Evolutionary conservation across 2,113 vertebrate genomes (phyloP).

Genomic region (Thunnus maccoyii): DNA sequence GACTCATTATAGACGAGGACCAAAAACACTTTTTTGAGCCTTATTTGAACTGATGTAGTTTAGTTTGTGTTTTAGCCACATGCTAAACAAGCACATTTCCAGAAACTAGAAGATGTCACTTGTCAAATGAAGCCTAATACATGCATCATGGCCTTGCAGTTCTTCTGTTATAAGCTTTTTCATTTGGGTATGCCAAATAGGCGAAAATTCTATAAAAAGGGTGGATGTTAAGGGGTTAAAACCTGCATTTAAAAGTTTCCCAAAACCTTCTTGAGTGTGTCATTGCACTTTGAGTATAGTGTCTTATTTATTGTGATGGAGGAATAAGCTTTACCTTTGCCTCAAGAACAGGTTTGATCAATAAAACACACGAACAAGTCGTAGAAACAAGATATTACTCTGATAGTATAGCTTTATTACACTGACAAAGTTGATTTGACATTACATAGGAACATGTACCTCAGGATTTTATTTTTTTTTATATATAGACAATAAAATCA

Average conservation of each 20-base stretch:
- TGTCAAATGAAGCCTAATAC: too few species aligned
- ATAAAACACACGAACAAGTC: background rate
- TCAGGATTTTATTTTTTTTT: slow-evolving; percentile 49
- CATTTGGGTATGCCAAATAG: too few species aligned
- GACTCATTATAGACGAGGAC: too few species aligned
- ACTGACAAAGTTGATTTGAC: slow-evolving; percentile 69
- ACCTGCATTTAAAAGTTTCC: background rate
- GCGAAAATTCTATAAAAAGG: too few species aligned
- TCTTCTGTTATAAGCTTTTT: too few species aligned
- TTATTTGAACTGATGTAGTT: too few species aligned
- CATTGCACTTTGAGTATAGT: background rate
- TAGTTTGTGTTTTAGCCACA: too few species aligned
- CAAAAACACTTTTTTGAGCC: too few species aligned
- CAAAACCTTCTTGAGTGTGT: background rate
- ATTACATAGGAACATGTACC: slow-evolving; percentile 81
- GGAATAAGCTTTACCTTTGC: background rate
- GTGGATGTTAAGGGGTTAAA: too few species aligned
- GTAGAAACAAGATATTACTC: background rate
- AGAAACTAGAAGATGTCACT: too few species aligned
- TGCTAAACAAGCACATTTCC: too few species aligned
- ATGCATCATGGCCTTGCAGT: too few species aligned
- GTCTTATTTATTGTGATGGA: slow-evolving; percentile 1
- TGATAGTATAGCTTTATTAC: slow-evolving; percentile 81
- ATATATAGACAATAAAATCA: slow-evolving; percentile 35
- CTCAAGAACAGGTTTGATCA: slow-evolving; percentile 4